Evolutionary conservation across 1,140 invertebrate genomes (phyloP), one percentile per base, ranked within the genome.

Genomic region (Drosophila mojavensis): DNA sequence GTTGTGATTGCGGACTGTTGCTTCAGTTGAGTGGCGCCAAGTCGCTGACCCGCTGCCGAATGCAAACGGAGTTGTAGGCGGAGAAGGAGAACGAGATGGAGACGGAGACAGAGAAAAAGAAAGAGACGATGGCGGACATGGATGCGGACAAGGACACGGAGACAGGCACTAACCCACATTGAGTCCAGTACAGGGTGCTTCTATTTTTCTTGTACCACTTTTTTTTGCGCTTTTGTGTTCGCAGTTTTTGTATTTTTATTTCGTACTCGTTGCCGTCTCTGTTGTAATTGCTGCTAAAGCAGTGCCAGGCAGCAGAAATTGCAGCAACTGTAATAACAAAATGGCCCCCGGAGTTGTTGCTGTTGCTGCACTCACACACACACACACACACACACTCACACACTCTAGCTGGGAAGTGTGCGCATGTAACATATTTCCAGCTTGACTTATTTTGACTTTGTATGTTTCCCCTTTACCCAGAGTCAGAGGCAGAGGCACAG

Each of bases 241-340:
- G 15, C 20, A 60, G 39, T 60, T 60, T 60, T 60, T 60, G 48
- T 53, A 30, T 48, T 67, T 64, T 53, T 28, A 45, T 68, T 51
- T 48, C 41, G 63, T 15, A n/a, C 41, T 48, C 11, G 59, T 55
- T 65, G 51, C 54, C 39, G 36, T 28, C 54, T 24, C 58, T 66
- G 50, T 76, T 86, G 79, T 82, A 86, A 86, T 86, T 86, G 78
- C 79, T 86, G 75, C 75, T 75, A 81, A 83, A 83, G 79, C 79
- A 82, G 64, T 73, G 68, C 72, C 72, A 73, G 72, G 80, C 63
- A 69, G 61, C 81, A 75, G 81, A 84, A 85, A 85, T 78, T 85
- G 81, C 81, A 85, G 75, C 82, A 86, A 86, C 82, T 86, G 82
- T 86, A 86, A 86, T 86, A 86, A 86, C 76, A 81, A 79, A 86